Evolutionary conservation across 2,113 vertebrate species (phyloP), one percentile per base, ranked within the genome.

Genomic region (Malaclemys terrapin): DNA sequence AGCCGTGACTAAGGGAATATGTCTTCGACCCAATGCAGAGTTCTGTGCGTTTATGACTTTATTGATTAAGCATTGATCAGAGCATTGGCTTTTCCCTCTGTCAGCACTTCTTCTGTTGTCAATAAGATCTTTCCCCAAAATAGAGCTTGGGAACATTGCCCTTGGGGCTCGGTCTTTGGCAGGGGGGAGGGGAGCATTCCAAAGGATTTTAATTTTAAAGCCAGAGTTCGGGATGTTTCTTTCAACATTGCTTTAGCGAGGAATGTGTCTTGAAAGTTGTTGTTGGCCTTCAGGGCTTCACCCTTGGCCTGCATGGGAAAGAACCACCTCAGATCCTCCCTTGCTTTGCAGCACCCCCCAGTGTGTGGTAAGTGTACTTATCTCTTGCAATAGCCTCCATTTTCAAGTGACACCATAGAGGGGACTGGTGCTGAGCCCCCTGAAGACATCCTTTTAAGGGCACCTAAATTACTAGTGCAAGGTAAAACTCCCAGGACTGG

Each of bases 101-200:
- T 75, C 72, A 45, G 38, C 10, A 9, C 69, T 38, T 75, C 38
- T 75, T 75, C 72, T 45, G 22, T 38, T 10, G 38, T 42, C 69
- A 75, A 42, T 10, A 75, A 75, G 69, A 65, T 22, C 72, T 25
- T 75, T 45, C 19, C 38, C 38, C 38, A 45, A 45, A 45, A 25
- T 5, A 45, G 20, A 75, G 38, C 22, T 75, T 20, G n/a, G 31
- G 69, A 75, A 24, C 31, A 8, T 65, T n/a, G 14, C 57, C 57
- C 19, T 72, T 17, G 17, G 16, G 65, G 19, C 17, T 72, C n/a
- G 4, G 35, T 35, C 65, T 69, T 69, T 29, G 31, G 19, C 52
- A 1, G 17, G 2, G 6, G 6, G 19, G 19, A 20, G 17, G 6
- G 52, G n/a, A 5, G 65, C 2, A 20, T 72, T 72, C n/a, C 35